phyloP scores from a whole-genome alignment of 1,140 invertebrate species.

The Saxidomus purpurata region DNA sequence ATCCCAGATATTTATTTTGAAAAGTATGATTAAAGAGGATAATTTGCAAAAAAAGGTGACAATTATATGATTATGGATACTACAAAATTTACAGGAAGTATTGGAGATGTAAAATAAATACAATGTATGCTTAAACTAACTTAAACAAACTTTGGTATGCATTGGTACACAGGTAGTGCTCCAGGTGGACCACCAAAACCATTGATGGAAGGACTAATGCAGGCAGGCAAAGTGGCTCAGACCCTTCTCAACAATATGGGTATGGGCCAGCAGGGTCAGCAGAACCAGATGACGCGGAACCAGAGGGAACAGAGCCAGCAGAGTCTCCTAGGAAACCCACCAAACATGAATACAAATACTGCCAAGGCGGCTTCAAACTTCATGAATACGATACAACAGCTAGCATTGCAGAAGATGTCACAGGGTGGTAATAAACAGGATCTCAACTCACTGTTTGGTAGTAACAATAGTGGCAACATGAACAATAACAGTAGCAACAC shows the following conservation, averaged over 20 bases:
- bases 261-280: slow-evolving; percentile 15
- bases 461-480: background rate
- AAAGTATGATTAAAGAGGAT: too few species aligned
- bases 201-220: slow-evolving; percentile 56
- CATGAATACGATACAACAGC: slow-evolving; percentile 54
- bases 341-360: slow-evolving; percentile 33
- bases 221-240: slow-evolving; percentile 61
- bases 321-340: slow-evolving; percentile 37
- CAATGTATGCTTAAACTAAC: too few species aligned
- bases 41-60: too few species aligned
- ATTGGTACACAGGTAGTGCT: slow-evolving; percentile 33
- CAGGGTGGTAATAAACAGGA: background rate
- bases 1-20: too few species aligned
- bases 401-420: slow-evolving; percentile 56
- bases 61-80: too few species aligned
- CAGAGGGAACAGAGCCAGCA: background rate
- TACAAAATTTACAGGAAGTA: too few species aligned
- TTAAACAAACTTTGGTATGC: too few species aligned
- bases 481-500: background rate
- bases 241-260: slow-evolving; percentile 47
- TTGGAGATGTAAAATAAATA: too few species aligned
- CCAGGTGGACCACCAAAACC: slow-evolving; percentile 48
- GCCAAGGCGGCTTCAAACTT: slow-evolving; percentile 35
- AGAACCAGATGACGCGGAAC: background rate
- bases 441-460: slow-evolving; percentile 30